Evolutionary conservation across 2,797 vertebrate genomes (phyloP), one percentile per base, ranked within the genome.

Genomic region (Ptychobarbus kaznakovi): DNA sequence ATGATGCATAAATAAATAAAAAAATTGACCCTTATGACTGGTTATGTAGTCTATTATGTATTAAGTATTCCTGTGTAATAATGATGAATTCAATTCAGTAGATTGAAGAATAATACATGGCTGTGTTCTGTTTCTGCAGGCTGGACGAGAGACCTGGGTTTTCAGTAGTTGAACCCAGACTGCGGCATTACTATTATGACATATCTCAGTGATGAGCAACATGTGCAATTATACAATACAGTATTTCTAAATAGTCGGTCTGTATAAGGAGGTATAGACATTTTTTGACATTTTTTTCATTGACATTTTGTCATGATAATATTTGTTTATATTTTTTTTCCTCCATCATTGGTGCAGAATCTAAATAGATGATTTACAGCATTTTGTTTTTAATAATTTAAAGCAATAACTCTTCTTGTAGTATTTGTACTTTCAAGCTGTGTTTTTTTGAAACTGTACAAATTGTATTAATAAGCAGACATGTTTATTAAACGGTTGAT

Each of bases 141-240:
- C 69, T 89, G 20, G 96, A 97, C 0, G 95, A 96, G n/a, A 94
- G 98, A 80, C 97, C 98, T 0, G 90, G 91, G 75, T 99, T 99
- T 87, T 35, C 40, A 3, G 93, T 95, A 0, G 97, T 99, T 0
- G 98, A 99, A 89, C 93, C 94, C 38, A 94, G 95, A 78, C 93
- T 99, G 13, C 96, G 98, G 58, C 96, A 97, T 56, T 99, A 96
- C 92, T 98, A 99, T 89, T 99, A 99, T 0, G 97, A 98, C 74
- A 97, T 87, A 63, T 85, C 82, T 81, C 86, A 87, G 35, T 90
- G 81, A 90, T 56, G 78, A 65, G 25, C 35, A 25, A 68, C n/a
- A 35, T 6, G 13, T 11, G 63, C 80, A 80, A 20, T 53, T 12
- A 18, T 46, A 10, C 44, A 63, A 20, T 6, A 12, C 32, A 16